phyloP scores from a whole-genome alignment of 1,140 invertebrate species.

The Vollenhovia emeryi region DNA sequence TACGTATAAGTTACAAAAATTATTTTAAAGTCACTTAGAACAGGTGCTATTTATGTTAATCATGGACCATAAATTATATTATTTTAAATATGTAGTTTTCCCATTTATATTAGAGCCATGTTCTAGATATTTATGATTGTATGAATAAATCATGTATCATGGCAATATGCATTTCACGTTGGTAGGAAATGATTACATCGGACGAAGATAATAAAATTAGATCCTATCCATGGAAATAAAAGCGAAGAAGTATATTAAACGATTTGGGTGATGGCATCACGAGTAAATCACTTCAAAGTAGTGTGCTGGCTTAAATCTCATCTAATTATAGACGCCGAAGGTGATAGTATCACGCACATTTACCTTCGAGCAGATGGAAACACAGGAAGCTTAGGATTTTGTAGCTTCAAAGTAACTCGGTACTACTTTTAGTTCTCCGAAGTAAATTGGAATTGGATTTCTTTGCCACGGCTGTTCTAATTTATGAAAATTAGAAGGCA shows the following conservation, averaged over 20 bases:
- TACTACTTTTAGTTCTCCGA: neutral
- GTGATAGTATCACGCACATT: neutral
- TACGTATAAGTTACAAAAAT: neutral
- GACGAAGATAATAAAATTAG: neutral
- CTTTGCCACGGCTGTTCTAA: neutral
- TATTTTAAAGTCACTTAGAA: neutral
- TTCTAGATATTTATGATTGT: neutral
- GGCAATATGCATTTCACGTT: neutral
- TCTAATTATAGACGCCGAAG: slow-evolving; percentile 61
- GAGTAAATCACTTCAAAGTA: slow-evolving; percentile 21
- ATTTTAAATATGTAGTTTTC: neutral
- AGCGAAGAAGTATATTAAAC: neutral
- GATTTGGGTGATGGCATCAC: slow-evolving; percentile 33
- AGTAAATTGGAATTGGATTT: neutral
- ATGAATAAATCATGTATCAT: neutral
- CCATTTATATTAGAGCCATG: neutral
- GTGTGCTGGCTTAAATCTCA: neutral
- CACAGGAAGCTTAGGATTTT: neutral
- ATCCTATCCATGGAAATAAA: neutral
- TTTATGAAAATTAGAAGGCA: neutral
- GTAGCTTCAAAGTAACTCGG: neutral
- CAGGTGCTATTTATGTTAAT: neutral
- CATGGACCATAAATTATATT: neutral
- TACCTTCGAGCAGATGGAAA: neutral
- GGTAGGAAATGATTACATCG: neutral